These are phyloP conservation scores for Pseudochirops cupreus DNA, from an alignment of 2,797 vertebrate species.

Conservation along the genomic window DNA sequence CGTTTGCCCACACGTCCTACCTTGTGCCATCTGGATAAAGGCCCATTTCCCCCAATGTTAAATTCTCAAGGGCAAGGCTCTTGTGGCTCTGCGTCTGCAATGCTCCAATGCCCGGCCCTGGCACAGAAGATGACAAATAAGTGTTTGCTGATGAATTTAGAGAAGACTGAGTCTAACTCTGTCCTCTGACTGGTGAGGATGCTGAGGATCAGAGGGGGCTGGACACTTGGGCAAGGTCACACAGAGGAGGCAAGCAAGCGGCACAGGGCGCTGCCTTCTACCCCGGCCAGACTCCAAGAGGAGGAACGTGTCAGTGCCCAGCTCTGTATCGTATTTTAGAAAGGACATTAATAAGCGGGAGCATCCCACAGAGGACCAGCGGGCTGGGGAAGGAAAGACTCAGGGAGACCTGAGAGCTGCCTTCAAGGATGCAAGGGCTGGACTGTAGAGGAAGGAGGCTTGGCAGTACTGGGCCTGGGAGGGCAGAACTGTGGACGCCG, in stretches of 20 bases:
- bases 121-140: not conserved
- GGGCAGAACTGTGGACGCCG: no score
- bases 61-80: not conserved
- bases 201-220: no score
- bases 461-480: no score
- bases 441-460: no score
- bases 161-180: not conserved
- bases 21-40: not conserved
- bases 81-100: not conserved
- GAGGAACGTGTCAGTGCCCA: not conserved
- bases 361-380: fast-evolving
- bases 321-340: fast-evolving
- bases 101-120: not conserved
- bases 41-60: not conserved
- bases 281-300: not conserved
- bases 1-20: not conserved
- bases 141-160: not conserved
- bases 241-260: not conserved
- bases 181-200: not conserved
- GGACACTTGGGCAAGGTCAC: no score
- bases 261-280: not conserved
- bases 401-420: no score
- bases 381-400: not conserved
- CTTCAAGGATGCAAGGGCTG: no score
- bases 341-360: not conserved